Conservation (phyloP, 2,113 vertebrate species). For the Oryzias curvinotus region DNA sequence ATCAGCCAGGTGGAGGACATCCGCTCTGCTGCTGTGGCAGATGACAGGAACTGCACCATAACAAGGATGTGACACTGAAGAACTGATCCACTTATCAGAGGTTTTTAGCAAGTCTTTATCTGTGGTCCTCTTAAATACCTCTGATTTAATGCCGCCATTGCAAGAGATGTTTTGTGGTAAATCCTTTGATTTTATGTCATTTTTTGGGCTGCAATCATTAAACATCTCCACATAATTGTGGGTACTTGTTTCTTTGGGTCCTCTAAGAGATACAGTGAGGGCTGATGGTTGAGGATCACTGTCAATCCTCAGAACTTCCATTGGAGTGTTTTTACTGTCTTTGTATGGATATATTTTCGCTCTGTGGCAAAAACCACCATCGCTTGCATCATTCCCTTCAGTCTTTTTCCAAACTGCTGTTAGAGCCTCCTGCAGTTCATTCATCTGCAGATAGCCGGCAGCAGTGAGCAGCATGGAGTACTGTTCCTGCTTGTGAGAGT, state of each 20-base stretch:
- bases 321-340: background rate
- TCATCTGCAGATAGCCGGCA: conserved; percentile 70
- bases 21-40: conserved; percentile 46
- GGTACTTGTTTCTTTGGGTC: conserved; percentile 1
- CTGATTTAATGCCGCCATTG: background rate
- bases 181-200: background rate
- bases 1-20: conserved; percentile 10
- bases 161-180: background rate
- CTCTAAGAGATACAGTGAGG: background rate
- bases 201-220: conserved; percentile 15
- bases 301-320: background rate
- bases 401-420: conserved; percentile 15
- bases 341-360: background rate
- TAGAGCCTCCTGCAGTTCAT: conserved; percentile 59
- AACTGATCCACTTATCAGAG: conserved; percentile 3
- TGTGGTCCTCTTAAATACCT: conserved; percentile 10
- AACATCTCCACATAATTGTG: background rate
- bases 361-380: background rate
- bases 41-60: conserved; percentile 72
- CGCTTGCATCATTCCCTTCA: background rate
- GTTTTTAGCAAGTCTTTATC: background rate
- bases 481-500: conserved; percentile 21
- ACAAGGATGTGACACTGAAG: conserved; percentile 18
- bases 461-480: conserved; percentile 56
- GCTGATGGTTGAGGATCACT: background rate